Percentiles rank a stretch among this genome's conserved stretches.
Conservation (phyloP, 2,888 invertebrate species). For the Exephanes ischioxanthus region DNA sequence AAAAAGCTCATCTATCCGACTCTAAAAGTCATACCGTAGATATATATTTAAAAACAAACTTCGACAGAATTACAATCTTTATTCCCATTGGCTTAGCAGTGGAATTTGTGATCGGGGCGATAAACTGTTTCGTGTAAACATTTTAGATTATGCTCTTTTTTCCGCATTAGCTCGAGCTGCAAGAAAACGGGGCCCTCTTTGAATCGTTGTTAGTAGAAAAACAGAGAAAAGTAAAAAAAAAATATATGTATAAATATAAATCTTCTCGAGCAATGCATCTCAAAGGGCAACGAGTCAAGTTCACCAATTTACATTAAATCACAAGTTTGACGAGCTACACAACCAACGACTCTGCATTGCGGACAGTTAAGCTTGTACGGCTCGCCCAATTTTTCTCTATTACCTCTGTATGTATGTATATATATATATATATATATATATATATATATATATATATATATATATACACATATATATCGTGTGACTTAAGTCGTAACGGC, state of each 20-base stretch:
- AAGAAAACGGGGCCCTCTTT: conserved; percentile 19
- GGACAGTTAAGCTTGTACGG: conserved; percentile 21
- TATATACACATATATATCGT: no score
- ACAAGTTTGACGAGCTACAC: not conserved
- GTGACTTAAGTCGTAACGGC: no score
- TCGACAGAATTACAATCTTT: conserved; percentile 41
- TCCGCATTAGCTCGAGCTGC: not conserved
- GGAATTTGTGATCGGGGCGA: conserved; percentile 6
- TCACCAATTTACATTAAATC: conserved; percentile 11
- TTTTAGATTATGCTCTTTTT: conserved; percentile 10
- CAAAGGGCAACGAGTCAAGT: not conserved
- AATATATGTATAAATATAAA: no score
- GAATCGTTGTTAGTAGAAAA: not conserved
- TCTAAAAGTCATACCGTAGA: conserved; percentile 21
- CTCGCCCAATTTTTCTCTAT: conserved; percentile 23
- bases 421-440: no score
- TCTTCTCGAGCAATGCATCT: conserved; percentile 18
- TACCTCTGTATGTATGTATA: not conserved
- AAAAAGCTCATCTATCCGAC: conserved; percentile 45
- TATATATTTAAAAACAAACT: conserved; percentile 14
- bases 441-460: not conserved
- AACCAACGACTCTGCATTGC: conserved; percentile 5
- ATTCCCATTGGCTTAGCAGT: conserved; percentile 54
- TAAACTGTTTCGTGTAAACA: conserved; percentile 17
- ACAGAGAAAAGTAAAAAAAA: not conserved